Percentiles rank a stretch among this genome's conserved stretches.
These are phyloP conservation scores for Muntiacus muntjak DNA, from an alignment of 2,113 vertebrate species.

Conservation along the genomic window DNA sequence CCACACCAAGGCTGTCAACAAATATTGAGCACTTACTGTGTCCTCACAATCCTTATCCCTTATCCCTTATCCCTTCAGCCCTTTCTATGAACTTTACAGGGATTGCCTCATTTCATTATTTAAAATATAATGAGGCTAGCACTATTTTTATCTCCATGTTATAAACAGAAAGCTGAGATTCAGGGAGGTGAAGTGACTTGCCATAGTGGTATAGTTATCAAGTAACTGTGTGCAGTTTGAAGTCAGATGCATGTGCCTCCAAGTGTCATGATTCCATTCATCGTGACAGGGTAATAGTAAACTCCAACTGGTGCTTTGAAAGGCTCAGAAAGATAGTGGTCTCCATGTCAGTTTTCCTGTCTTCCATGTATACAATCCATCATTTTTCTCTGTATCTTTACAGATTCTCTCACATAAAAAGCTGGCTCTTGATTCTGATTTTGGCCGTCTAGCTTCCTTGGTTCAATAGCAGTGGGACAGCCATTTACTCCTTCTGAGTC, in stretches of 20 bases:
- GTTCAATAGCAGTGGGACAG: neutral
- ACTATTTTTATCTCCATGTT: neutral
- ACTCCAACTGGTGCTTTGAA: neutral
- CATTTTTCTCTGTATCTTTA: neutral
- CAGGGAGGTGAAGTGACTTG: neutral
- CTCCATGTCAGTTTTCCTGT: neutral
- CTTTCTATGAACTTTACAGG: neutral
- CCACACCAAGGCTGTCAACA: neutral
- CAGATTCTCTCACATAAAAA: neutral
- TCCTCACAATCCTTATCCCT: neutral
- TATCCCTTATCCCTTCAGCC: neutral
- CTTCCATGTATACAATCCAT: neutral
- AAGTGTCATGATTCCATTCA: neutral
- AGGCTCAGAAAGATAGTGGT: neutral
- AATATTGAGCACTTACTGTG: neutral
- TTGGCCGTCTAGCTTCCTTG: neutral
- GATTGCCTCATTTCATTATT: slow-evolving; percentile 1
- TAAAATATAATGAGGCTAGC: neutral
- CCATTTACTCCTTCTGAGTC: neutral
- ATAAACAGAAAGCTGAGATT: neutral
- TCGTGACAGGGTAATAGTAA: neutral
- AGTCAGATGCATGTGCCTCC: neutral
- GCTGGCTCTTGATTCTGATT: neutral
- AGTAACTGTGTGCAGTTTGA: neutral
- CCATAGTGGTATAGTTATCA: neutral